phyloP scores from a whole-genome alignment of 2,888 invertebrate species.

The Eilema sororculum region DNA sequence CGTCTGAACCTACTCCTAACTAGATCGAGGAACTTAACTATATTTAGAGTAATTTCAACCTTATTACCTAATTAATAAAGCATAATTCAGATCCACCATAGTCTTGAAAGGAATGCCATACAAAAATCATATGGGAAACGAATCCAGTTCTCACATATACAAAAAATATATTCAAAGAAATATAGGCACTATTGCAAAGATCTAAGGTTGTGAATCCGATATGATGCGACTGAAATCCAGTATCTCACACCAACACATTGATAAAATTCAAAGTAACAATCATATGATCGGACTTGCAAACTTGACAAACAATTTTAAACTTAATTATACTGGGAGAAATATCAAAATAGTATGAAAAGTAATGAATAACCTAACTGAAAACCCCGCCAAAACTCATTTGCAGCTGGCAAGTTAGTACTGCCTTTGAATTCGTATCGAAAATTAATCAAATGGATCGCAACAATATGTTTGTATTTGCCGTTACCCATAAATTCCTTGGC shows the following conservation, averaged over 20 bases:
- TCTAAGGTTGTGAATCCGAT: constrained; percentile 37
- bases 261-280: constrained; percentile 72
- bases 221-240: constrained; percentile 48
- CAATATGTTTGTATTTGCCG: constrained; percentile 31
- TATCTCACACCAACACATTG: constrained; percentile 64
- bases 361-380: constrained; percentile 33
- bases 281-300: constrained; percentile 66
- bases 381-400: constrained; percentile 44
- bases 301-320: constrained; percentile 34
- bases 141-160: constrained; percentile 74
- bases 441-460: constrained; percentile 23
- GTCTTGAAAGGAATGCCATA: constrained; percentile 74
- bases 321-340: accelerated
- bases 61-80: constrained; percentile 28
- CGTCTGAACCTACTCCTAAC: constrained; percentile 67
- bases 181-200: neutral
- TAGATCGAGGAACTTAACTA: constrained; percentile 62
- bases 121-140: constrained; percentile 83
- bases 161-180: constrained; percentile 26
- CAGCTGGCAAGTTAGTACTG: constrained; percentile 28
- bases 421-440: constrained; percentile 25
- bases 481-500: constrained; percentile 50
- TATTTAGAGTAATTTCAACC: constrained; percentile 46
- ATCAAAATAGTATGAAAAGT: constrained; percentile 29
- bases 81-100: constrained; percentile 39